A percentile compares a stretch with the other conserved stretches of the same genome.
phyloP scores from a whole-genome alignment of 2,113 vertebrate species.

The Pachyramphus minor region DNA sequence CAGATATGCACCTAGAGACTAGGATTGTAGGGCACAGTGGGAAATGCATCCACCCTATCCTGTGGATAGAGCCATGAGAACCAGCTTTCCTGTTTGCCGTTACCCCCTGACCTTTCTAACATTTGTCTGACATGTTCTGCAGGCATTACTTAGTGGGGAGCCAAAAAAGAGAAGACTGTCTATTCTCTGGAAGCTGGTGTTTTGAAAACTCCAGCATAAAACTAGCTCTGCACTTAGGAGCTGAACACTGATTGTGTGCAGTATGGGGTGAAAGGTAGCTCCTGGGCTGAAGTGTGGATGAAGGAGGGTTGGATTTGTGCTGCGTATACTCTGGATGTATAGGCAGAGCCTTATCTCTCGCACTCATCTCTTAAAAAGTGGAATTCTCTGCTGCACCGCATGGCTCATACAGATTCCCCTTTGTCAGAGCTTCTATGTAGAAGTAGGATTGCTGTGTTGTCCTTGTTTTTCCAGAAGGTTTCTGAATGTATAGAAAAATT shows the following conservation, averaged over 20 bases:
- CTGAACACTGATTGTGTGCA: not conserved
- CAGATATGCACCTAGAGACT: not conserved
- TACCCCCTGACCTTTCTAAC: not conserved
- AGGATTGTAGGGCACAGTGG: not conserved
- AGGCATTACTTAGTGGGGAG: constrained; percentile 12
- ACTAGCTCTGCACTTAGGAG: not conserved
- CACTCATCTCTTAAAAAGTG: not conserved
- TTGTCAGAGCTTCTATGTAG: not conserved
- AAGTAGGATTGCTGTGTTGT: not conserved
- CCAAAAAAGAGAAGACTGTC: constrained; percentile 1
- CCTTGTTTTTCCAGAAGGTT: not conserved
- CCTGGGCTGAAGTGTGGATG: not conserved
- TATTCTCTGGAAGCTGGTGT: not conserved
- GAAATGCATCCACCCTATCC: not conserved
- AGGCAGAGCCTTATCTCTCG: not conserved
- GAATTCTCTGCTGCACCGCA: not conserved
- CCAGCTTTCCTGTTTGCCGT: not conserved
- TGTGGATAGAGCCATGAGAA: not conserved
- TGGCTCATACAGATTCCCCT: not conserved
- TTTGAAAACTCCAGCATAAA: not conserved
- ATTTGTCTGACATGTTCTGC: constrained; percentile 17
- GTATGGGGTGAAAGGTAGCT: not conserved
- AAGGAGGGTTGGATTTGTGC: not conserved
- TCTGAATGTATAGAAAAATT: not conserved
- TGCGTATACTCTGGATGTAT: not conserved